These are phyloP conservation scores for Oxyruncus cristatus DNA, from an alignment of 2,113 vertebrate species.

Conservation along the genomic window DNA sequence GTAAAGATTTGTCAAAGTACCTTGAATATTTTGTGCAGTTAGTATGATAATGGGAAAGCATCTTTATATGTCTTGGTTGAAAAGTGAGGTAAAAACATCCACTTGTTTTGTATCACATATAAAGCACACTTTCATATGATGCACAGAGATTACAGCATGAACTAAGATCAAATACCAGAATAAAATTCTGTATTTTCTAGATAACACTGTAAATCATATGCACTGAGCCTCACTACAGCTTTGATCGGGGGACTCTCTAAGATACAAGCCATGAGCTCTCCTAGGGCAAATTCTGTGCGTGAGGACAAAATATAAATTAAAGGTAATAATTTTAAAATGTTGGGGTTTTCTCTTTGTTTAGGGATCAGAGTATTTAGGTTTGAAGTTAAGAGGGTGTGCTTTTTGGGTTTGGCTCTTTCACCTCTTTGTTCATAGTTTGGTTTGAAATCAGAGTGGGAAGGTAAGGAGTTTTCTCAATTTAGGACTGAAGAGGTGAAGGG, in stretches of 20 bases:
- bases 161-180: not conserved
- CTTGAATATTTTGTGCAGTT: not conserved
- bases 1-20: not conserved
- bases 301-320: not conserved
- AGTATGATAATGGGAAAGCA: not conserved
- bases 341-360: not conserved
- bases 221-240: not conserved
- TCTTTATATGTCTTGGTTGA: not conserved
- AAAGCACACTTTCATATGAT: not conserved
- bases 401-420: not conserved
- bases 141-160: not conserved
- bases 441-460: not conserved
- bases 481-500: not conserved
- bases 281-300: not conserved
- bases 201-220: not conserved
- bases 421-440: not conserved
- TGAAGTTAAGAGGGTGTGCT: not conserved
- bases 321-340: not conserved
- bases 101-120: not conserved
- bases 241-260: not conserved
- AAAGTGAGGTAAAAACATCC: not conserved
- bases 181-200: not conserved
- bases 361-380: not conserved
- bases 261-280: not conserved
- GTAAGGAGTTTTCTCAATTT: not conserved